A percentile compares a stretch with the other conserved stretches of the same genome.
Evolutionary conservation across 1,140 invertebrate genomes (phyloP).

Genomic region (Anastatus disparis): DNA sequence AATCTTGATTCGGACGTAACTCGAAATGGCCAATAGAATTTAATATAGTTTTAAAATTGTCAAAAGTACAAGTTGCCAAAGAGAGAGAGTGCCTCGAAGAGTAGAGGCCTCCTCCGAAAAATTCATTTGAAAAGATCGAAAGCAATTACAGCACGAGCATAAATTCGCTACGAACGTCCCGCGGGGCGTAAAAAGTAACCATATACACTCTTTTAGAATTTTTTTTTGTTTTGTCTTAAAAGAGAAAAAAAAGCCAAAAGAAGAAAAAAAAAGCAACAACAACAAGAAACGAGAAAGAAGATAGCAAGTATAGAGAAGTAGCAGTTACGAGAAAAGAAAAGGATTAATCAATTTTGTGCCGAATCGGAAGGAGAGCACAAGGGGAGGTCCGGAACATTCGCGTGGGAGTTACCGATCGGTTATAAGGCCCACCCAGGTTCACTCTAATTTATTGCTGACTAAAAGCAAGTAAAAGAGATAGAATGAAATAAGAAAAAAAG

Average conservation of each 20-base stretch:
- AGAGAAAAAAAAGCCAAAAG: background rate
- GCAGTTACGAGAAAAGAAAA: constrained; percentile 36
- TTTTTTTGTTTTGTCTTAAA: background rate
- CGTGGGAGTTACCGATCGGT: constrained; percentile 41
- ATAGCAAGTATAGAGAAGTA: no score
- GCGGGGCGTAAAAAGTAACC: background rate
- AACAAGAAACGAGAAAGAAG: no score
- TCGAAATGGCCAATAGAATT: no score
- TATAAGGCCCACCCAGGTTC: constrained; percentile 43
- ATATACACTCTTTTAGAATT: no score
- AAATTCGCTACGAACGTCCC: constrained; percentile 23
- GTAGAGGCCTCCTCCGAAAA: no score
- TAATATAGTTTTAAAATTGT: no score
- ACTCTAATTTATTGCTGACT: constrained; percentile 43
- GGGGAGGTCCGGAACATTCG: background rate
- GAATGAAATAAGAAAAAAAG: no score
- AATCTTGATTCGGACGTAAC: no score
- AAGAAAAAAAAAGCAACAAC: background rate
- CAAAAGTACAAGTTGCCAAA: no score
- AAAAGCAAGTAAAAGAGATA: no score
- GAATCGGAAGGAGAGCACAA: constrained; percentile 24
- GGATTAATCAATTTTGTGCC: constrained; percentile 34
- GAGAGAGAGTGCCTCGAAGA: no score
- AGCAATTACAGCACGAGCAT: constrained; percentile 49
- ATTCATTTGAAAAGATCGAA: constrained; percentile 40